These are phyloP conservation scores for Troides oblongomaculatus DNA, from an alignment of 2,888 invertebrate genomes.

Conservation along the genomic window DNA sequence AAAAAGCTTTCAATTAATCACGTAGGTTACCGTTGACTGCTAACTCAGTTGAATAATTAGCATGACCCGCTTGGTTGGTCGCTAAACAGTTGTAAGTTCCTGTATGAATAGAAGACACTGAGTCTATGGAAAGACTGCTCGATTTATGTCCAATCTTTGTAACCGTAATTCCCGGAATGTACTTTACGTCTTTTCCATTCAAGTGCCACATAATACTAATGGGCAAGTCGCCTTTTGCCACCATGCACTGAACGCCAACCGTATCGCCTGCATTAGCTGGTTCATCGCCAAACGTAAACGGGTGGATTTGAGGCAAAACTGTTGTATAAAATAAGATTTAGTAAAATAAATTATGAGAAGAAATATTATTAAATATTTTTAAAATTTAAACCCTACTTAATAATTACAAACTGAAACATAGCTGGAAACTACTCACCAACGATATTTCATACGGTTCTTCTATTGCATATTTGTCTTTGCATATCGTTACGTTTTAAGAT, in stretches of 20 bases:
- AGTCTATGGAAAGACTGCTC: slow-evolving; percentile 84
- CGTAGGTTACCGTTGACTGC: slow-evolving; percentile 83
- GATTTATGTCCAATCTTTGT: slow-evolving; percentile 80
- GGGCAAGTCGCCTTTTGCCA: slow-evolving; percentile 85
- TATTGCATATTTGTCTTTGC: no score
- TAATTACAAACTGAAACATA: no score
- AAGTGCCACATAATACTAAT: slow-evolving; percentile 87
- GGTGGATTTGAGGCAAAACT: slow-evolving; percentile 85
- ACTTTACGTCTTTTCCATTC: slow-evolving; percentile 81
- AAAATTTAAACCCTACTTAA: no score
- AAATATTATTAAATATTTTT: not conserved
- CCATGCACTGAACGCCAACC: slow-evolving; percentile 75
- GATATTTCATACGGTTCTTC: no score
- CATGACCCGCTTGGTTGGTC: slow-evolving; percentile 82
- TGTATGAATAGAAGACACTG: slow-evolving; percentile 82
- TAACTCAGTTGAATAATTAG: slow-evolving; percentile 80
- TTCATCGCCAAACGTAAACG: slow-evolving; percentile 86
- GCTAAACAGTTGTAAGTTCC: slow-evolving; percentile 84
- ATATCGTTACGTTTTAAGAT: no score
- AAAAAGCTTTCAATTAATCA: not conserved
- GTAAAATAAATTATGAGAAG: not conserved
- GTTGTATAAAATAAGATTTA: slow-evolving; percentile 59
- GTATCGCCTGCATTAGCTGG: slow-evolving; percentile 85
- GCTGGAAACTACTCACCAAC: no score
- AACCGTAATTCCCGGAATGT: slow-evolving; percentile 76